Evolutionary conservation across 2,113 vertebrate species (phyloP), one percentile per base, ranked within the genome.

Genomic region (Nibea coibor): DNA sequence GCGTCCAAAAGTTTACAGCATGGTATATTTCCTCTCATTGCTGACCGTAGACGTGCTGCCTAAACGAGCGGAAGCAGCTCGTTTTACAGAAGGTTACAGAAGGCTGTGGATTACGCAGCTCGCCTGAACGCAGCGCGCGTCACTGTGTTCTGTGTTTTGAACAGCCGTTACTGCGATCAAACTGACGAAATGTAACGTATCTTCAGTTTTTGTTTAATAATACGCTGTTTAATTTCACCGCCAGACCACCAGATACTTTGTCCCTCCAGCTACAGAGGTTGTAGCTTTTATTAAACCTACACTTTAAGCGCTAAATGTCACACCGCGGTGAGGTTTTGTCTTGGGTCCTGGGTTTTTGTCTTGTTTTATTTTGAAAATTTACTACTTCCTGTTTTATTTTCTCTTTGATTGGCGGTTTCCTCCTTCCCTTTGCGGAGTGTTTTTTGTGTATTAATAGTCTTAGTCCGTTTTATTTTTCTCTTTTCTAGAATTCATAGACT

Each of bases 51-150:
- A 0, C 2, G 8, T 12, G 0, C 24, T 10, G 56, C 9, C 16
- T 16, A 5, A 35, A 72, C 3, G 24, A 20, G 57, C 14, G 4
- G 24, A 26, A 26, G 1, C 48, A 62, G 28, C 7, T 35, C 8
- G 10, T 0, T 9, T 4, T 53, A 8, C n/a, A n/a, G n/a, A 9
- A 2, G 1, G 0, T 0, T 5, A 10, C 0, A 4, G 20, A n/a
- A 2, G 0, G 0, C 1, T 0, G 2, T 47, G 84, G 53, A 6
- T 31, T 39, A 39, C 68, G 24, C 62, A 59, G 58, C 24, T 67
- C 3, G 3, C 31, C 0, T 82, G 70, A 90, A 88, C 0, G 77
- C 17, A 69, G 2, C 77, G 70, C 0, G 58, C 17, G 70, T 69
- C 19, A 71, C 14, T 24, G 19, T 19, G 14, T 35, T 35, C 31